phyloP scores from a whole-genome alignment of 2,113 vertebrate species.

The Petrocephalus microphthalmus region DNA sequence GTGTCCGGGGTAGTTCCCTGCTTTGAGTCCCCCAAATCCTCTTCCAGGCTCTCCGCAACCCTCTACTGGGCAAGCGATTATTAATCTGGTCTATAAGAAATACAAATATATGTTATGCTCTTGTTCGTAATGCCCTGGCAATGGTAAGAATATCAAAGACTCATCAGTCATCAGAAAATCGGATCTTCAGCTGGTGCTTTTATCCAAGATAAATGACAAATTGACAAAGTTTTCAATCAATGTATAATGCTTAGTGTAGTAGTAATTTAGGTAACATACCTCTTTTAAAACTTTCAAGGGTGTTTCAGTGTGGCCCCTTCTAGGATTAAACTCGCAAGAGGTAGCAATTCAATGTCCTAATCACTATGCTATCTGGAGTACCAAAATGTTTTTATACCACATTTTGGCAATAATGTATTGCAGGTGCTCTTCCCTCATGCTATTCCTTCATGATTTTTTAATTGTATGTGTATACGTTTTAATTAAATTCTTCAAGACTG shows the following conservation, averaged over 20 bases:
- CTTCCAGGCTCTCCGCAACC: neutral
- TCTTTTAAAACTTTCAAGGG: neutral
- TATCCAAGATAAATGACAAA: neutral
- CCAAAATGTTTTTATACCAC: neutral
- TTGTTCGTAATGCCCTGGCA: neutral
- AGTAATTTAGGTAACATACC: neutral
- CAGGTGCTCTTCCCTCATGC: neutral
- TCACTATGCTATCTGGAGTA: neutral
- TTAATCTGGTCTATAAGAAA: neutral
- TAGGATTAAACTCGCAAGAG: neutral
- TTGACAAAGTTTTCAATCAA: neutral
- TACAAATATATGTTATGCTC: neutral
- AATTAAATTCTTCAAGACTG: neutral
- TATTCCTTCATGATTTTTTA: no score
- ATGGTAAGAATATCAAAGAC: neutral
- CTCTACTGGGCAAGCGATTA: neutral
- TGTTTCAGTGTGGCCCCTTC: neutral
- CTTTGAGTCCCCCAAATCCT: neutral
- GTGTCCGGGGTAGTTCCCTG: neutral
- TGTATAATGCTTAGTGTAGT: neutral
- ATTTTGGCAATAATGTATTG: neutral
- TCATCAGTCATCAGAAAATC: neutral
- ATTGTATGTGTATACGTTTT: neutral
- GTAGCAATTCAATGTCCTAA: neutral
- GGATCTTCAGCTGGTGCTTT: neutral